These are phyloP conservation scores for Sipunculus nudus DNA, from an alignment of 2,888 invertebrate species.

Conservation along the genomic window DNA sequence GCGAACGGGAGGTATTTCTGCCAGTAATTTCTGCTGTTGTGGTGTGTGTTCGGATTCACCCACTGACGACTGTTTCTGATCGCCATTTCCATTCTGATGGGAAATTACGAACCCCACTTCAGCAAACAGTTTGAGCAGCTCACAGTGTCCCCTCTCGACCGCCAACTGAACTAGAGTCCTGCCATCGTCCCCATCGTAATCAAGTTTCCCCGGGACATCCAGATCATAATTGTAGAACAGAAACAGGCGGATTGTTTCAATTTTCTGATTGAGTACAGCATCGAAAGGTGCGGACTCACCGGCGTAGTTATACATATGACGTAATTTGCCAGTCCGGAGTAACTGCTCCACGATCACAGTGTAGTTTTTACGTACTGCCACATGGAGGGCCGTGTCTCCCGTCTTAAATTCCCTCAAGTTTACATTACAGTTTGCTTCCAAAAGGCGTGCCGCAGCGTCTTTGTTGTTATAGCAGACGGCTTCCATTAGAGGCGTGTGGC, in stretches of 20 bases:
- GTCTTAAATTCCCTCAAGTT: conserved; percentile 64
- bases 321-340: conserved; percentile 56
- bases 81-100: neutral
- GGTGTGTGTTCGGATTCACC: conserved; percentile 54
- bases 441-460: conserved; percentile 58
- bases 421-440: conserved; percentile 56
- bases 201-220: conserved; percentile 62
- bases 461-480: conserved; percentile 65
- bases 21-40: conserved; percentile 52
- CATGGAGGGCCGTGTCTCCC: conserved; percentile 64
- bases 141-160: conserved; percentile 61
- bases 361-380: conserved; percentile 65
- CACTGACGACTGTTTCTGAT: conserved; percentile 23
- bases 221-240: conserved; percentile 63
- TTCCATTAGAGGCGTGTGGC: conserved; percentile 65
- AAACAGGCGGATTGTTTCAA: conserved; percentile 61
- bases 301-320: conserved; percentile 64
- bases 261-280: conserved; percentile 62
- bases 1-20: conserved; percentile 56
- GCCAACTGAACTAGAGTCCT: conserved; percentile 54
- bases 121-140: conserved; percentile 60
- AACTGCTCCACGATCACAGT: conserved; percentile 60
- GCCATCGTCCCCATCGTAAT: conserved; percentile 52
- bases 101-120: conserved; percentile 53
- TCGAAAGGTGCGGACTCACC: conserved; percentile 64